phyloP scores from a whole-genome alignment of 2,113 vertebrate species.

The Corythornis cristatus region DNA sequence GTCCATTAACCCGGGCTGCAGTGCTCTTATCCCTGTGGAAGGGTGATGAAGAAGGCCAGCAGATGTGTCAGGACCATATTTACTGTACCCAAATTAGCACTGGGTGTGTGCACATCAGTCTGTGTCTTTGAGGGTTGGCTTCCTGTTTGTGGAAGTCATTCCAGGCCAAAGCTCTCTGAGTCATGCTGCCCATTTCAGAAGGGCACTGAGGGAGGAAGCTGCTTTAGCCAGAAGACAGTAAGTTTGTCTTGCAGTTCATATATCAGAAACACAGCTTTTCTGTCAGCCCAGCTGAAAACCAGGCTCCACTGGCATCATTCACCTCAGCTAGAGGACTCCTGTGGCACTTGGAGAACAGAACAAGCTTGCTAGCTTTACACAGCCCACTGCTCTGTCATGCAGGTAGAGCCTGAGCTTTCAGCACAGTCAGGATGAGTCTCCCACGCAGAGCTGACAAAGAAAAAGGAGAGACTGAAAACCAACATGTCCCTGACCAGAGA shows the following conservation, averaged over 20 bases:
- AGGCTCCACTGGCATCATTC: not conserved
- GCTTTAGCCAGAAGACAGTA: not conserved
- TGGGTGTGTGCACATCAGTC: not conserved
- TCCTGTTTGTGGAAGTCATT: not conserved
- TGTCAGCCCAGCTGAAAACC: not conserved
- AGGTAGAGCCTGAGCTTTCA: not conserved
- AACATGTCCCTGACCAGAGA: not conserved
- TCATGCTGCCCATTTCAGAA: not conserved
- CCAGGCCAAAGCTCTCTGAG: not conserved
- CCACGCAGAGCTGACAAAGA: not conserved
- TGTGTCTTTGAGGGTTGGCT: not conserved
- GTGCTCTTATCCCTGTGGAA: not conserved
- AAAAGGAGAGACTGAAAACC: not conserved
- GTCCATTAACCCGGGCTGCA: not conserved
- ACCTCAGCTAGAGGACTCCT: accelerated
- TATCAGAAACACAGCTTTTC: not conserved
- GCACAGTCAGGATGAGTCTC: not conserved
- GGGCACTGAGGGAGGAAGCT: not conserved
- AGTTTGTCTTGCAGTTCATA: not conserved
- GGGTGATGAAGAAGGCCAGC: not conserved
- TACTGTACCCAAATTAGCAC: not conserved
- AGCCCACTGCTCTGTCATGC: accelerated
- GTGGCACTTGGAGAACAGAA: not conserved
- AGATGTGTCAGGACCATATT: not conserved
- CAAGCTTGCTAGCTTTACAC: not conserved